A percentile compares a stretch with the other conserved stretches of the same genome.
Conservation (phyloP, 2,888 invertebrate genomes). For the Vanessa cardui region DNA sequence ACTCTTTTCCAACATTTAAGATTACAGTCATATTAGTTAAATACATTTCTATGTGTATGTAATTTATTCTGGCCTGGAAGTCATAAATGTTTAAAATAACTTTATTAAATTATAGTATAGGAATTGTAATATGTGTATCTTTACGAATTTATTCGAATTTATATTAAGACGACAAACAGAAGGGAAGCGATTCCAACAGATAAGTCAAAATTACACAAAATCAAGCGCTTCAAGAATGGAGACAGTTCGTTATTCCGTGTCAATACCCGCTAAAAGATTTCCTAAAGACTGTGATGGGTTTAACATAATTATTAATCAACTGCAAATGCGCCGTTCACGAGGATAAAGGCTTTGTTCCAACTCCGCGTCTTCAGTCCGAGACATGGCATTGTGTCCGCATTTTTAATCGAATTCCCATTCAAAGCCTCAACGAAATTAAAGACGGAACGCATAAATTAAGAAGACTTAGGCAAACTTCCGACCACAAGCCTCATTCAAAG, state of each 20-base stretch:
- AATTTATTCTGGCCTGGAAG: too few relatives aligned
- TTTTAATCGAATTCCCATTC: constrained; percentile 69
- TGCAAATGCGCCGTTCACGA: constrained; percentile 40
- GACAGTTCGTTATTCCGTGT: constrained; percentile 10
- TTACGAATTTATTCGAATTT: too few relatives aligned
- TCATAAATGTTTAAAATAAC: too few relatives aligned
- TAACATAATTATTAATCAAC: constrained; percentile 31
- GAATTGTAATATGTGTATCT: too few relatives aligned
- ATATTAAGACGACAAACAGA: background rate
- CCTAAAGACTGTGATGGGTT: constrained; percentile 16
- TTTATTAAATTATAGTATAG: too few relatives aligned
- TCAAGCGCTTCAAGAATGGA: background rate
- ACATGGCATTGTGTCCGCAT: constrained; percentile 61
- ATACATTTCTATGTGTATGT: too few relatives aligned
- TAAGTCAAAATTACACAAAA: background rate
- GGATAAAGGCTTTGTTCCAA: constrained; percentile 54
- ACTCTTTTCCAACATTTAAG: too few relatives aligned
- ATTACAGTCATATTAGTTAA: too few relatives aligned
- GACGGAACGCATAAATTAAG: constrained; percentile 75
- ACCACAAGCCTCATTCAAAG: constrained; percentile 65
- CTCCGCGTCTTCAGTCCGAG: constrained; percentile 46
- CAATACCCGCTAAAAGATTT: constrained; percentile 14
- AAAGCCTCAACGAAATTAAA: constrained; percentile 64
- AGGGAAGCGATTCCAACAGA: background rate
- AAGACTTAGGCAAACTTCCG: constrained; percentile 66